These are phyloP conservation scores for Carterocephalus palaemon DNA, from an alignment of 2,888 invertebrate genomes.

Conservation along the genomic window DNA sequence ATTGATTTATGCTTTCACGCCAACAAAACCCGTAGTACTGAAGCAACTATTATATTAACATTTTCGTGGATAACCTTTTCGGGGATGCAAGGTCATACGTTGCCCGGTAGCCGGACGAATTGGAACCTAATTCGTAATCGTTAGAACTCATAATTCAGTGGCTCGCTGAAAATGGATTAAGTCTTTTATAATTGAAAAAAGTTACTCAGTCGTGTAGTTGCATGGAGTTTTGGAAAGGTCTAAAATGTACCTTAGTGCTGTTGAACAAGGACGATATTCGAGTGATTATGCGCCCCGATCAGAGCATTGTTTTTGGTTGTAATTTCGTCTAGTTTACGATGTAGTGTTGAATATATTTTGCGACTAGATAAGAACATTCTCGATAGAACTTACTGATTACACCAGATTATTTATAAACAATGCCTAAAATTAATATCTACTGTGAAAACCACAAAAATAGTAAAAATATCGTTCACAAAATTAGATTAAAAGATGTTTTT, in stretches of 20 bases:
- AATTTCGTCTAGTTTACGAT: slow-evolving; percentile 73
- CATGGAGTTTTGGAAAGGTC: slow-evolving; percentile 48
- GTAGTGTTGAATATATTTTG: slow-evolving; percentile 59
- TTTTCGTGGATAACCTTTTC: slow-evolving; percentile 77
- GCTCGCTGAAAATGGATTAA: slow-evolving; percentile 47
- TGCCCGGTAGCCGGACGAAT: slow-evolving; percentile 28
- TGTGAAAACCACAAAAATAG: too few species aligned
- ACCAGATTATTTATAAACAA: slow-evolving; percentile 5
- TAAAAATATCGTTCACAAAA: too few species aligned
- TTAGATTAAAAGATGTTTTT: too few species aligned
- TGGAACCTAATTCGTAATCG: background rate
- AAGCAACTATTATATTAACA: slow-evolving; percentile 80
- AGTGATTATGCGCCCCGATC: slow-evolving; percentile 38
- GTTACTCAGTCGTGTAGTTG: slow-evolving; percentile 70
- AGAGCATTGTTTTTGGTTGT: slow-evolving; percentile 71
- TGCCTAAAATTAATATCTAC: slow-evolving; percentile 1
- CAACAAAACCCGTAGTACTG: slow-evolving; percentile 78
- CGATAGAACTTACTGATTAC: slow-evolving; percentile 16
- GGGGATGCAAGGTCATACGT: slow-evolving; percentile 60
- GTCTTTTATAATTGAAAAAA: slow-evolving; percentile 73
- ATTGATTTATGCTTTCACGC: slow-evolving; percentile 80
- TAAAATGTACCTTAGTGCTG: slow-evolving; percentile 46
- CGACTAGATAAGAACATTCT: slow-evolving; percentile 27
- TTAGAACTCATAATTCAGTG: background rate
- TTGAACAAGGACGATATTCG: slow-evolving; percentile 39